Evolutionary conservation across 2,797 vertebrate genomes (phyloP), one percentile per base, ranked within the genome.

Genomic region (Pelodytes ibericus): DNA sequence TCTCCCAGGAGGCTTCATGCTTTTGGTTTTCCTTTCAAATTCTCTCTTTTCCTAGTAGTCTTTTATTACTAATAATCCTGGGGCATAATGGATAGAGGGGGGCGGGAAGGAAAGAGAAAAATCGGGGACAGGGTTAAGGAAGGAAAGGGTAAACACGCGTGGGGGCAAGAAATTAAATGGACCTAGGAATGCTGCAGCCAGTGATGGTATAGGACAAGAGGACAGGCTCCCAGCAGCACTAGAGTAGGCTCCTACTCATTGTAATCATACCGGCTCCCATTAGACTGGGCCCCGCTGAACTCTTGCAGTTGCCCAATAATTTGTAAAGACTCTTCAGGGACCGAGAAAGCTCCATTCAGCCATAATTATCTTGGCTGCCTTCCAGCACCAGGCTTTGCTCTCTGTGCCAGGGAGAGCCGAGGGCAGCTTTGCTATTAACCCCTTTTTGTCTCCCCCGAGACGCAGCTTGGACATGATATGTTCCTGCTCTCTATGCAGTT

Each of bases 291-390:
- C 69, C 72, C 73, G 67, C 36, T 69, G 74, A 85, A 80, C 86
- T 70, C 6, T 10, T 80, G 82, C 83, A 24, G 33, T 65, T 84
- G 72, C 63, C 80, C 67, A n/a, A 3, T 30, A 80, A 62, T 9
- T 83, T 27, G 26, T 64, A 73, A 82, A 82, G 80, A 13, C 72
- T 79, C 80, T 69, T 66, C 5, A 30, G 81, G 81, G 80, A 74
- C 33, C 20, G 2, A 0, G 3, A 68, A 80, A 56, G 71, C 49
- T 69, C 79, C 3, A 27, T 61, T 81, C 81, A 74, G 75, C 82
- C 60, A 2, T 80, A 59, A 87, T 80, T 73, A 20, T 74, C 66
- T 71, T 80, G 80, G 82, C 83, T 56, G 77, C 0, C 27, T 24
- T 84, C 83, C 84, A 85, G 72, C 24, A 22, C 27, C 0, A 57